These are phyloP conservation scores for Zaprionus kolodkinae DNA, from an alignment of 1,140 invertebrate genomes.

Conservation along the genomic window DNA sequence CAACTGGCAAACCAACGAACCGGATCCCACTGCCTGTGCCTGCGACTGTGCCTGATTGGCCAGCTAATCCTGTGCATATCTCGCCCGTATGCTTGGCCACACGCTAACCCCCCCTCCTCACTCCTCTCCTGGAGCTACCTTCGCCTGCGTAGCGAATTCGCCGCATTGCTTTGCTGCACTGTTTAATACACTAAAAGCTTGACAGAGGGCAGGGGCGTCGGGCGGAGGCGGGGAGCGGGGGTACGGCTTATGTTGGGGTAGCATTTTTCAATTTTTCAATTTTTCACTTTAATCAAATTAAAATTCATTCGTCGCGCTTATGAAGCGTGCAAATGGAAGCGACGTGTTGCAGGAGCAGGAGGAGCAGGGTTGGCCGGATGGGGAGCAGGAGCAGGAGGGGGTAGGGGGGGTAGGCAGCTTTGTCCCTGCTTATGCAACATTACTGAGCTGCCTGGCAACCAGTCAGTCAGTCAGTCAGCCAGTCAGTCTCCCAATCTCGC, in stretches of 20 bases:
- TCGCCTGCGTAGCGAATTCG: slow-evolving; percentile 22
- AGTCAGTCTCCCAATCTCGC: background rate
- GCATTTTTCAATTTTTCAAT: slow-evolving; percentile 80
- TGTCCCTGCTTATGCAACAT: slow-evolving; percentile 48
- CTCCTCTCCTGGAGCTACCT: background rate
- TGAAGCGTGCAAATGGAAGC: slow-evolving; percentile 68
- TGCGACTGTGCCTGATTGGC: slow-evolving; percentile 61
- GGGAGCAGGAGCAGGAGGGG: slow-evolving; percentile 29
- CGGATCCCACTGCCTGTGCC: slow-evolving; percentile 15
- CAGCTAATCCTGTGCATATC: slow-evolving; percentile 67
- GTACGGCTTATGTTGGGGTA: slow-evolving; percentile 6
- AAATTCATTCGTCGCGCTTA: slow-evolving; percentile 83
- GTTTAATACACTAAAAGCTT: slow-evolving; percentile 64
- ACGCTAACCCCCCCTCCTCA: background rate
- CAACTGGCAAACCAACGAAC: slow-evolving; percentile 52
- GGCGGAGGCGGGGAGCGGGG: background rate
- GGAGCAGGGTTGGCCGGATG: background rate
- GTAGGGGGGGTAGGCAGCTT: slow-evolving; percentile 11
- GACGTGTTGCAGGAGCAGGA: slow-evolving; percentile 12
- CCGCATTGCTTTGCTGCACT: slow-evolving; percentile 31
- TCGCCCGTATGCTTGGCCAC: slow-evolving; percentile 26
- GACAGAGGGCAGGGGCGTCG: background rate
- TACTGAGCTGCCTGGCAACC: slow-evolving; percentile 58
- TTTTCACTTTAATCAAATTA: slow-evolving; percentile 84
- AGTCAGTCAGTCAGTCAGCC: slow-evolving; percentile 9